Base-by-base conservation (phyloP, 1,140 invertebrate genomes). In the Brachionus rotundiformis region DNA sequence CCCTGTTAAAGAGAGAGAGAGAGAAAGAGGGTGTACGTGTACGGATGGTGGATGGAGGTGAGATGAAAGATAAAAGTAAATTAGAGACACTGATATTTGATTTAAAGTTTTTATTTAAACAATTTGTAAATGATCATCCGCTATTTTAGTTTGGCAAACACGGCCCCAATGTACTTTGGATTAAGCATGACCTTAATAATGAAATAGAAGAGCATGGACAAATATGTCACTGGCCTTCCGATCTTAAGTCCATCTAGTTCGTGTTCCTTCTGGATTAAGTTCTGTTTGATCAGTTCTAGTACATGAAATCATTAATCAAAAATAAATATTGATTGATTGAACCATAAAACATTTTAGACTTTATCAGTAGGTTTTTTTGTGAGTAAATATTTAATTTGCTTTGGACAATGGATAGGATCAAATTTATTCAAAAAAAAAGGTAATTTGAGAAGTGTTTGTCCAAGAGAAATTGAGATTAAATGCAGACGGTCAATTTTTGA, bases 51-150 rank as follows among this genome's bases (percentile, higher is more conserved):
- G 33, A 36, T 36, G 19, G 5, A 68, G 29, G 33, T 68, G 63
- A 36, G 29, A 31, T 68, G 29, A 68, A 68, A 29, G 11, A n/a
- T n/a, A 29, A 63, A 63, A 63, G 61, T 33, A 68, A 68, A 33
- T 68, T 68, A 68, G 63, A 68, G 63, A 68, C 63, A 68, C 7
- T 68, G 63, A 41, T 68, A 68, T 68, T 68, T 68, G 63, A 68
- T 68, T 68, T 68, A 23, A 68, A 19, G 63, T 33, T 33, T n/a
- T 36, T 68, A 36, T 68, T 68, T 68, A 68, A 68, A 68, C 29
- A 68, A 8, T 63, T 54, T 54, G 19, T 8, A 54, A 54, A 19
- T 19, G 19, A 54, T 54, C 47, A 19, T 54, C 19, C 19, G 47
- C 47, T 54, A 54, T 54, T 54, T 54, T 54, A 54, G 47, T 54